These are phyloP conservation scores for Ataeniobius toweri DNA, from an alignment of 2,797 vertebrate species.

Conservation along the genomic window DNA sequence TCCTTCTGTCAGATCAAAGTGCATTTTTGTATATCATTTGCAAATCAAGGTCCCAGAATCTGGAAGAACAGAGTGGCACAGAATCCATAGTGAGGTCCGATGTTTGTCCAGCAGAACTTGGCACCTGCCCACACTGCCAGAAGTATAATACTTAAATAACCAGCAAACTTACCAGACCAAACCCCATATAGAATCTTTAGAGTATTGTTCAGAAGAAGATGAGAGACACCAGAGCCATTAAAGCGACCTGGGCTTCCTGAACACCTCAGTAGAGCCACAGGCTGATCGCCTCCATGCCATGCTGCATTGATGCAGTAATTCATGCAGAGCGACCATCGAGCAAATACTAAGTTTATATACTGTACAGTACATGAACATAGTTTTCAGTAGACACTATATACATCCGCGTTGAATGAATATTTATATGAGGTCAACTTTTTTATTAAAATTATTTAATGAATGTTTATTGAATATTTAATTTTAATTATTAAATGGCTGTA, in stretches of 20 bases:
- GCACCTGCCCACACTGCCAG: background rate
- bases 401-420: background rate
- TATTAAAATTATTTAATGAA: background rate
- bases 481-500: no score
- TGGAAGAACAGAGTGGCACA: background rate
- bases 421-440: background rate
- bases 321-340: background rate
- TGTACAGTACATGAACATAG: background rate
- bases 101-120: background rate
- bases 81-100: background rate
- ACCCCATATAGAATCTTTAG: background rate
- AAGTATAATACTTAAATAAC: background rate
- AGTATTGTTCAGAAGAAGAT: background rate
- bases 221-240: background rate
- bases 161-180: background rate
- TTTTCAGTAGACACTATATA: background rate
- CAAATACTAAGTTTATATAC: background rate
- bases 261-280: background rate
- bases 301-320: background rate
- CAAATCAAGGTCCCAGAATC: background rate
- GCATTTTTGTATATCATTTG: background rate
- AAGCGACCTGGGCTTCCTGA: background rate
- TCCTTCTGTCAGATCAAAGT: background rate
- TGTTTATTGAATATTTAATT: no score
- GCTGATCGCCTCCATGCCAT: background rate